Evolutionary conservation across 1,140 invertebrate species (phyloP).

Genomic region (Phenacoccus solenopsis): DNA sequence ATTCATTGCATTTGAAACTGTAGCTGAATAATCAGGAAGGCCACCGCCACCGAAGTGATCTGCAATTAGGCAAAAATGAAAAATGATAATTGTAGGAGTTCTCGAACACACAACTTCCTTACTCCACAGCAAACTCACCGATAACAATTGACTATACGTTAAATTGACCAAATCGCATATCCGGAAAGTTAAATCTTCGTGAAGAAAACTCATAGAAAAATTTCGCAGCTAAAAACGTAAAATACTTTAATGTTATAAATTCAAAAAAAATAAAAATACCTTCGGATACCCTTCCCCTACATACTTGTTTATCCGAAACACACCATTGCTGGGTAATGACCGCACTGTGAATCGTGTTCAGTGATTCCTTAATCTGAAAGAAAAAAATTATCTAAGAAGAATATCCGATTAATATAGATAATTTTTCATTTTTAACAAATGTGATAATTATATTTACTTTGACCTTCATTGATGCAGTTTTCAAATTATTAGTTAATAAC

Average conservation of each 20-base stretch:
- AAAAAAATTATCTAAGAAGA: not conserved
- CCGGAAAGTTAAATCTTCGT: not conserved
- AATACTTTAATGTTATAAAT: not conserved
- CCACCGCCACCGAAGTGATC: not conserved
- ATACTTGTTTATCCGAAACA: not conserved
- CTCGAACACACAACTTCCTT: too few species aligned
- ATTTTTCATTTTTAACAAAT: too few species aligned
- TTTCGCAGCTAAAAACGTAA: not conserved
- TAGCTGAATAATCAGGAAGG: not conserved
- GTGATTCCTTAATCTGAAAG: not conserved
- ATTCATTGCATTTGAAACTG: not conserved
- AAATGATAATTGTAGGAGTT: not conserved
- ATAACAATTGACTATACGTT: not conserved
- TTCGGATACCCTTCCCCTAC: not conserved
- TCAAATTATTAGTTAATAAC: too few species aligned
- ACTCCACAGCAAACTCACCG: not conserved
- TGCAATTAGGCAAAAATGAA: not conserved
- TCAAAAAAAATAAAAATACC: not conserved
- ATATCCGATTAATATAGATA: too few species aligned
- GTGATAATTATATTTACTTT: too few species aligned
- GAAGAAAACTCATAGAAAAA: not conserved
- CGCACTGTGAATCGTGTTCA: not conserved
- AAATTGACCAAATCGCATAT: not conserved
- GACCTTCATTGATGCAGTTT: too few species aligned
- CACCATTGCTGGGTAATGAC: not conserved